Conservation (phyloP, 2,113 vertebrate genomes). For the Gopherus evgoodei region DNA sequence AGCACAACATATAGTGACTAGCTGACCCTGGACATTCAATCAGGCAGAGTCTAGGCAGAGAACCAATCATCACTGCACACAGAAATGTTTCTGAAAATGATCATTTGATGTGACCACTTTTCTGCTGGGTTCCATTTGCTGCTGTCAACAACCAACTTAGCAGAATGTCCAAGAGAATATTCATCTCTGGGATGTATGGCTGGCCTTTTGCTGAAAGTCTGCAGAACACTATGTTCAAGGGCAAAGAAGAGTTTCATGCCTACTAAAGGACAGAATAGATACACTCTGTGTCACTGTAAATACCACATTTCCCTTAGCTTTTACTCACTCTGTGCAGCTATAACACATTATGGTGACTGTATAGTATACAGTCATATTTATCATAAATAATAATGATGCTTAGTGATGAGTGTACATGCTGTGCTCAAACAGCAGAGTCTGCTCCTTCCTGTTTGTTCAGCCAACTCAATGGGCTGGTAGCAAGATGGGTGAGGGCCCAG, state of each 20-base stretch:
- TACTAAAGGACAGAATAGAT: neutral
- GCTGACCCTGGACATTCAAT: neutral
- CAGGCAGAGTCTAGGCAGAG: conserved; percentile 2
- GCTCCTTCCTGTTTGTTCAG: neutral
- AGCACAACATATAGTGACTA: conserved; percentile 11
- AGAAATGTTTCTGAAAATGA: conserved; percentile 33
- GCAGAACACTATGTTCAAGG: neutral
- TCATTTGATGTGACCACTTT: neutral
- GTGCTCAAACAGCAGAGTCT: neutral
- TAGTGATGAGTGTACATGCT: neutral
- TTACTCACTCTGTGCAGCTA: neutral
- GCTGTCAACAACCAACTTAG: conserved; percentile 30
- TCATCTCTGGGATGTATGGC: neutral
- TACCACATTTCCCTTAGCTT: neutral
- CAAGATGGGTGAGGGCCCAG: neutral
- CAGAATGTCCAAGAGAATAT: conserved; percentile 18
- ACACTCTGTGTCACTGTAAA: neutral
- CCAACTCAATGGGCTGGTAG: neutral
- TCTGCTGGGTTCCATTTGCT: neutral
- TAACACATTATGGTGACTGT: neutral
- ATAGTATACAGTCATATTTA: neutral
- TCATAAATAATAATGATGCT: neutral
- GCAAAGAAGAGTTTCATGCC: neutral
- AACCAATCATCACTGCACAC: neutral
- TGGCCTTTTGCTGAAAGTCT: conserved; percentile 17